Evolutionary conservation across 2,113 vertebrate genomes (phyloP).

Genomic region (Lanius ludovicianus): DNA sequence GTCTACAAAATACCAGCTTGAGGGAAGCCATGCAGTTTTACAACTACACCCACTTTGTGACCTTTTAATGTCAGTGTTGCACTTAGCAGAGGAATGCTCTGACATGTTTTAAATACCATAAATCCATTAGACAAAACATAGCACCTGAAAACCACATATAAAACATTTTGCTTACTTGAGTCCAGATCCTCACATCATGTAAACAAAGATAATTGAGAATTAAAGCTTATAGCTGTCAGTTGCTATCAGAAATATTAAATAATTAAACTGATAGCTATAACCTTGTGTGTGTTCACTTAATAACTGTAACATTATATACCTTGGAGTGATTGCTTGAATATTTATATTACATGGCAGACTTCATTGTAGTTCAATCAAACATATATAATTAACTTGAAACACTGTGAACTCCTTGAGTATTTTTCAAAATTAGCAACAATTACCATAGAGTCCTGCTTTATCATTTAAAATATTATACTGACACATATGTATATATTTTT

Average conservation of each 20-base stretch:
- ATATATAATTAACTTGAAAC: background rate
- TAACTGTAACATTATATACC: background rate
- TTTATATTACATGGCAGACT: background rate
- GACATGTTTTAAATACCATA: background rate
- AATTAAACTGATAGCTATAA: conserved; percentile 5
- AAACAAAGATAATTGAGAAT: background rate
- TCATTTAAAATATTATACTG: background rate
- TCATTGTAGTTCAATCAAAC: background rate
- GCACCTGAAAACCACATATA: background rate
- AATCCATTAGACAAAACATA: background rate
- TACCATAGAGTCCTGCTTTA: background rate
- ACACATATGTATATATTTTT: background rate
- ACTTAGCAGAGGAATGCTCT: background rate
- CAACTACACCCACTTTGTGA: background rate
- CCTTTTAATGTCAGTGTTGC: background rate
- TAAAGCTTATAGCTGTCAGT: background rate
- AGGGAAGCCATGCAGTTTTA: background rate
- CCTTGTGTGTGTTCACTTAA: background rate
- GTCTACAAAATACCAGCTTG: background rate
- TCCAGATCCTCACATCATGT: background rate
- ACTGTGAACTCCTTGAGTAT: background rate
- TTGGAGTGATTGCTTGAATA: conserved; percentile 12
- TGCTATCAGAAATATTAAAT: background rate
- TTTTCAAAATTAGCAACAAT: background rate
- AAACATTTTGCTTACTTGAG: background rate